Evolutionary conservation across 2,797 vertebrate genomes (phyloP), one percentile per base, ranked within the genome.

Genomic region (Onychomys arenicola): DNA sequence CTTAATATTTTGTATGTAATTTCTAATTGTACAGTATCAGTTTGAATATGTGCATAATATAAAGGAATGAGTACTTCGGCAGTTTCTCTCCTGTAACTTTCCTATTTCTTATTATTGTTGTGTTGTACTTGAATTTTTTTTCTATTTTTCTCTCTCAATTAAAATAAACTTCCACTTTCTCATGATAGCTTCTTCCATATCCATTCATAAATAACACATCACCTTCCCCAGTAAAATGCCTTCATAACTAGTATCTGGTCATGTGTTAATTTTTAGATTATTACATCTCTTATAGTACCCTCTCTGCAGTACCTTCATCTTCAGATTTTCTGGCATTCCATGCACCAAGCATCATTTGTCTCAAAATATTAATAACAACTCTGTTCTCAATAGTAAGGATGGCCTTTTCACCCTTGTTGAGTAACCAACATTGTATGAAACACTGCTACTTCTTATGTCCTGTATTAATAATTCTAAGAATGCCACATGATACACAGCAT

Each of bases 1-100:
- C 59, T 91, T 93, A 81, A 57, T 11, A 55, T 92, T 89, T 85
- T 95, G 11, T 46, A 80, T 71, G 63, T 85, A 43, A 86, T 88
- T 61, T 80, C 8, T 59, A 0, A 84, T 88, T 95, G 29, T 84
- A 84, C 61, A 93, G 81, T 19, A 19, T 29, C 23, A 83, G 37
- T 93, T 89, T 63, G 40, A 93, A 69, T 88, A 78, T 81, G 49
- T 91, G 27, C 10, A 32, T 85, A 46, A 73, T n/a, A 82, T 75
- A 92, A 89, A 89, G 3, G 82, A 96, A 75, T 59, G 14, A 91
- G 43, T 90, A 77, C 12, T 40, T 86, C 83, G 10, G n/a, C 82
- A 89, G 7, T 73, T 88, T 94, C 5, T 40, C 12, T 90, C 23
- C 59, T 69, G 10, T 49, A 46, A 55, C 37, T 90, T 86, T 86